These are phyloP conservation scores for Ramphastos sulfuratus DNA, from an alignment of 2,113 vertebrate species.

Conservation along the genomic window DNA sequence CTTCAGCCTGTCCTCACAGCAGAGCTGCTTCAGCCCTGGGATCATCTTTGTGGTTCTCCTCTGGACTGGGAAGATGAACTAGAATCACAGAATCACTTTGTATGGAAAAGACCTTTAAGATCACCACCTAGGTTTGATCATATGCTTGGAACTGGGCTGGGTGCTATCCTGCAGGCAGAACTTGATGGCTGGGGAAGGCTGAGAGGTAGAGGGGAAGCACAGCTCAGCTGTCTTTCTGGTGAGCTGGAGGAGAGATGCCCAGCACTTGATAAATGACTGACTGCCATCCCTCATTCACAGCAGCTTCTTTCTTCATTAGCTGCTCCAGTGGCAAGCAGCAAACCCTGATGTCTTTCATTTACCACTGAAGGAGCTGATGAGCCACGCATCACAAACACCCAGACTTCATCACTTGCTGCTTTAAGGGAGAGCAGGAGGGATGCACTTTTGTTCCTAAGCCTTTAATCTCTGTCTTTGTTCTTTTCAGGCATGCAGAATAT, in stretches of 20 bases:
- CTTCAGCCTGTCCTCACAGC: no score
- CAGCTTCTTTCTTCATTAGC: background rate
- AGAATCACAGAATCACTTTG: no score
- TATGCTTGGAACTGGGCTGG: background rate
- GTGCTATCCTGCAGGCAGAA: background rate
- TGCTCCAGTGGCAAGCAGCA: background rate
- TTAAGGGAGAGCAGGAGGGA: background rate
- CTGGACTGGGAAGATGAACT: no score
- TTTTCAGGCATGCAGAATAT: constrained; percentile 88
- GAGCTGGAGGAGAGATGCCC: background rate
- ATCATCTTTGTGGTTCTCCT: no score
- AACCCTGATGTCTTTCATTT: background rate
- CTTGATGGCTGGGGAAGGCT: background rate
- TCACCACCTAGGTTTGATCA: background rate
- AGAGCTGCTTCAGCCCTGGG: no score
- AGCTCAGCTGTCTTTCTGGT: background rate
- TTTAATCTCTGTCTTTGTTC: background rate
- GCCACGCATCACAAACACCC: background rate
- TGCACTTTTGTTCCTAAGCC: background rate
- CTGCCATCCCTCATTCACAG: background rate
- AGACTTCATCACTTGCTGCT: background rate
- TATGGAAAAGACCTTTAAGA: no score
- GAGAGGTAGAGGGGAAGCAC: background rate
- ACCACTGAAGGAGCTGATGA: background rate
- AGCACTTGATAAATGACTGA: background rate